phyloP scores from a whole-genome alignment of 2,888 invertebrate species.

The Synergus japonicus region DNA sequence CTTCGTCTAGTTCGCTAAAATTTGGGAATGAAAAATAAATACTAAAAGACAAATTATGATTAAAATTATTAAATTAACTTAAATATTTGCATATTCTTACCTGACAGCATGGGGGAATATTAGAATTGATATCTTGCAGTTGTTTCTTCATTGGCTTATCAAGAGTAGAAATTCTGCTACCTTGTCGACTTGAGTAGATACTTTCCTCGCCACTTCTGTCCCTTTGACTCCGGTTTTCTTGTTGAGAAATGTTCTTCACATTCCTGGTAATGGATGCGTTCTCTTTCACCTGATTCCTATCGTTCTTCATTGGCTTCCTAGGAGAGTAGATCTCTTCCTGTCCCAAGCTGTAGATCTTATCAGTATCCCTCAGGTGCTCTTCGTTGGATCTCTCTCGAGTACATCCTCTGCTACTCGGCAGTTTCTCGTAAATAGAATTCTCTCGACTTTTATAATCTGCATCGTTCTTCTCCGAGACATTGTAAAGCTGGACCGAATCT shows the following conservation, averaged over 20 bases:
- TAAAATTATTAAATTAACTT: too few species aligned
- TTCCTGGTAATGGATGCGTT: conserved; percentile 20
- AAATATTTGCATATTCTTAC: neutral
- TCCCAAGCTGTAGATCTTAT: conserved; percentile 69
- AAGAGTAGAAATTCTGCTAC: conserved; percentile 65
- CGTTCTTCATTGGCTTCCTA: conserved; percentile 43
- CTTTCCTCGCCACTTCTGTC: conserved; percentile 47
- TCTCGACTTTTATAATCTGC: conserved; percentile 53
- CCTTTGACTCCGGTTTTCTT: conserved; percentile 42
- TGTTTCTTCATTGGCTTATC: conserved; percentile 65
- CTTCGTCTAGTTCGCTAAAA: conserved; percentile 53
- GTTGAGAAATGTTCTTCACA: conserved; percentile 34
- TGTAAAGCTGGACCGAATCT: conserved; percentile 25
- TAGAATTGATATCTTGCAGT: conserved; percentile 37
- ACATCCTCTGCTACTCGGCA: conserved; percentile 38
- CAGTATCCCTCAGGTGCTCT: conserved; percentile 69
- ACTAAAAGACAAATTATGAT: too few species aligned
- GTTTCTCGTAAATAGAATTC: conserved; percentile 56
- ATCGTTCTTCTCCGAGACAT: conserved; percentile 37
- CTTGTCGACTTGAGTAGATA: conserved; percentile 50
- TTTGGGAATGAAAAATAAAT: neutral
- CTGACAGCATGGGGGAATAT: conserved; percentile 31
- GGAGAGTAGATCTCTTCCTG: conserved; percentile 58
- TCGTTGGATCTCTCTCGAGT: conserved; percentile 55
- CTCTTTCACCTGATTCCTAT: conserved; percentile 36